Evolutionary conservation across 2,113 vertebrate genomes (phyloP), one percentile per base, ranked within the genome.

Genomic region (Xyrauchen texanus): DNA sequence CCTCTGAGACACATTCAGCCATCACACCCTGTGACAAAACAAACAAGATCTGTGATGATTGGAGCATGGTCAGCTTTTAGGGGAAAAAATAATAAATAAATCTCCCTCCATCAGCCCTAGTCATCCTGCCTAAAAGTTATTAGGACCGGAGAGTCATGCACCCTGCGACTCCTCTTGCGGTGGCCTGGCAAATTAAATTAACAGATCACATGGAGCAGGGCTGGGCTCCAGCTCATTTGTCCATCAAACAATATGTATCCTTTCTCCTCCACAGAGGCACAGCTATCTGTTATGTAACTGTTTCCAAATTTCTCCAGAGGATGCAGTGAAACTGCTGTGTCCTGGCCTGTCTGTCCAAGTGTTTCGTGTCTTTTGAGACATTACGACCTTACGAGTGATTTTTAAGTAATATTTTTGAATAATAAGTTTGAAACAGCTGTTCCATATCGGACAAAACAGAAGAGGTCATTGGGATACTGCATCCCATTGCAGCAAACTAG

Each of bases 11-110:
- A 63, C 73, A 73, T 79, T 70, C 83, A 84, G 65, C 71, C 71
- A 83, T 88, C 81, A 88, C 51, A 47, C 87, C 80, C 83, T 15
- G 8, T 84, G 83, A 84, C 84, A 83, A 88, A 87, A 90, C 76
- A 86, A 86, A 89, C 82, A 83, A 76, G 8, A 84, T 82, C 76
- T 86, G 87, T 83, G 81, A 83, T 81, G 78, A 81, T 81, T 84
- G 89, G 88, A 81, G 55, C 11, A 21, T 2, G 4, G 77, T 85
- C 87, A 86, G 68, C 51, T 78, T 77, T 82, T 61, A 78, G 6
- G 15, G 70, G 70, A 52, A 84, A 86, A 72, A 34, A 84, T 5
- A 65, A 86, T 68, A 82, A 85, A 88, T 81, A 86, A 82, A 87
- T 76, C 68, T 68, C 74, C 63, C 75, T 61, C 71, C 71, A 71